Evolutionary conservation across 1,140 invertebrate species (phyloP).

Genomic region (Condylostylus longicornis): DNA sequence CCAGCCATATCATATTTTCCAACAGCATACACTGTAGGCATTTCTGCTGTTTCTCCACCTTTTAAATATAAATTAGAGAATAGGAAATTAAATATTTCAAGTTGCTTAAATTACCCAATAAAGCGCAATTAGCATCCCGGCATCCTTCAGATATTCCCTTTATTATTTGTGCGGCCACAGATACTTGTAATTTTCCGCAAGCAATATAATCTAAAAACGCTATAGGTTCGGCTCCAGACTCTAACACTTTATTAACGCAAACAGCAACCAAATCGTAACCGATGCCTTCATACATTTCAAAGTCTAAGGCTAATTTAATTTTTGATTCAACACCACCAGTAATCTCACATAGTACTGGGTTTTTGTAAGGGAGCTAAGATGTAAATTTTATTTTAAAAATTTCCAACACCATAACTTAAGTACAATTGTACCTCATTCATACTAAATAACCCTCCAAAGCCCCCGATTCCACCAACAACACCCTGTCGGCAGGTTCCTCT

Average conservation of each 20-base stretch:
- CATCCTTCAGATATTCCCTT: conserved; percentile 80
- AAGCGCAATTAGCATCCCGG: conserved; percentile 64
- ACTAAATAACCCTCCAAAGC: conserved; percentile 90
- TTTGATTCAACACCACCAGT: conserved; percentile 87
- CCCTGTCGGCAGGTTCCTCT: conserved; percentile 53
- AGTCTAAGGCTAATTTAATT: conserved; percentile 73
- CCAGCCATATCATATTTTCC: conserved; percentile 86
- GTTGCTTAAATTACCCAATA: conserved; percentile 68
- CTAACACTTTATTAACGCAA: conserved; percentile 94
- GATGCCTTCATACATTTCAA: conserved; percentile 64
- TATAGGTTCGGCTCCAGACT: conserved; percentile 85
- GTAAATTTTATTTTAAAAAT: neutral
- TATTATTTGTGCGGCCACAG: conserved; percentile 60
- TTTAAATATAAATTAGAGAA: conserved; percentile 8
- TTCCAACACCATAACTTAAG: neutral
- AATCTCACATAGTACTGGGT: conserved; percentile 82
- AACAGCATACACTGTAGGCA: conserved; percentile 74
- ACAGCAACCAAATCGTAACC: conserved; percentile 95
- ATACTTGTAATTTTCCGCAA: conserved; percentile 67
- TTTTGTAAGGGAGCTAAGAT: conserved; percentile 44
- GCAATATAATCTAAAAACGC: conserved; percentile 97
- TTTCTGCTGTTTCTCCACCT: conserved; percentile 92
- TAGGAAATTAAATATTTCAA: neutral
- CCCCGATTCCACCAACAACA: conserved; percentile 67
- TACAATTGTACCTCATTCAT: conserved; percentile 32